Evolutionary conservation across 1,140 invertebrate species (phyloP), one percentile per base, ranked within the genome.

Genomic region (Mylabris phalerata): DNA sequence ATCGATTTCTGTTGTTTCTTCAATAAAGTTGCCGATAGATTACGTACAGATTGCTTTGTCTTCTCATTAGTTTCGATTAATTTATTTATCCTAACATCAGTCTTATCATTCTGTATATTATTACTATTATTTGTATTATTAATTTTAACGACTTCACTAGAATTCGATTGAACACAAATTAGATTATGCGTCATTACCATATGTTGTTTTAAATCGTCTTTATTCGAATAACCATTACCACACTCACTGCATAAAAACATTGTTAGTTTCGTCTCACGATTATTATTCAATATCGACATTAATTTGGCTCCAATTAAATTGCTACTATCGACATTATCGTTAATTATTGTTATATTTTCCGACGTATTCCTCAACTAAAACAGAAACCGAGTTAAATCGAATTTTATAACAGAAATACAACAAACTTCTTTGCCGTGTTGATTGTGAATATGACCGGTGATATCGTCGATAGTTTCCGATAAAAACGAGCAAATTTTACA

Each of bases 211-310:
- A 69, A 56, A 46, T 66, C 60, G 42, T 64, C 61, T 24, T 62
- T 67, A 39, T 55, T 62, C 2, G 60, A 55, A 56, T 58, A 69
- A 19, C 61, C 64, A 40, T 27, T 55, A 50, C 57, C 56, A 43
- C 67, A 69, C 13, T 63, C 61, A 50, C 66, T 69, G 25, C 67
- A 69, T 6, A 69, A 63, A 9, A 69, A 46, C 10, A 58, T 63
- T 9, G 60, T 60, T 40, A 62, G 58, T 50, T 65, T 61, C n/a
- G 49, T 57, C 3, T 49, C 40, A 39, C 58, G 50, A 19, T 62
- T 66, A n/a, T 48, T 49, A 19, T 67, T 63, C 27, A 65, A 56
- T 38, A 65, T 55, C 3, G 57, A 60, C 25, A 41, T 55, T 54
- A 62, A 57, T 56, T 65, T 59, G 10, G 42, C 45, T 24, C 48